Evolutionary conservation across 2,113 vertebrate species (phyloP), one percentile per base, ranked within the genome.

Genomic region (Tonatia bakeri): DNA sequence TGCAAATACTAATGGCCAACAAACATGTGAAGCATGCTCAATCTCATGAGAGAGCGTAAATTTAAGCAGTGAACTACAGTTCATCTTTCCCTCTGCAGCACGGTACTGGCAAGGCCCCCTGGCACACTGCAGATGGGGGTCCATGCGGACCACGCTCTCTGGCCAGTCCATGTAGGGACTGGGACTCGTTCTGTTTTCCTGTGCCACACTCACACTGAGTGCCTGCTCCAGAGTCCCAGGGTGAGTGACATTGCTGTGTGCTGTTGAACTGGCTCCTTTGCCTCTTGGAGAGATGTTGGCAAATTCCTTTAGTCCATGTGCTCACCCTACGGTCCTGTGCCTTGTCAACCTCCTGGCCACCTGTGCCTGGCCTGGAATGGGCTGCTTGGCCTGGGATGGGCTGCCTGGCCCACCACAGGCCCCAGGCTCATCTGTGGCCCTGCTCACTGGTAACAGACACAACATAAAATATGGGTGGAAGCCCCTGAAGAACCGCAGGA

Each of bases 41-140:
- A 1, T 40, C 50, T 50, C 45, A n/a, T 15, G 24, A 54, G 59
- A n/a, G 33, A 16, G 33, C 3, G 36, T 33, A 40, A 20, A 31
- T 11, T 3, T 22, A 31, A 54, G 36, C 33, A 0, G 7, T 10
- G n/a, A 16, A 17, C 16, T 43, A 10, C 4, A 12, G 17, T 14
- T 7, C 33, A 15, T 19, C 22, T 33, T 79, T 31, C 13, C 16
- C 15, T 7, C 50, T 47, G 36, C 2, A 2, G 9, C 38, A 7
- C 1, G 1, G 82, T 28, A 4, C 2, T 9, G 20, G 16, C 64
- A 9, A 13, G 65, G 24, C 9, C 0, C 50, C 56, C 14, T 64
- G 4, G 0, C 10, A 4, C 2, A 0, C 0, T 15, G n/a, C 77
- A 15, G 9, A 1, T 13, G 56, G n/a, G 36, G 22, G 4, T 28